Base-by-base conservation (phyloP, 2,113 vertebrate genomes). In the Nestor notabilis region DNA sequence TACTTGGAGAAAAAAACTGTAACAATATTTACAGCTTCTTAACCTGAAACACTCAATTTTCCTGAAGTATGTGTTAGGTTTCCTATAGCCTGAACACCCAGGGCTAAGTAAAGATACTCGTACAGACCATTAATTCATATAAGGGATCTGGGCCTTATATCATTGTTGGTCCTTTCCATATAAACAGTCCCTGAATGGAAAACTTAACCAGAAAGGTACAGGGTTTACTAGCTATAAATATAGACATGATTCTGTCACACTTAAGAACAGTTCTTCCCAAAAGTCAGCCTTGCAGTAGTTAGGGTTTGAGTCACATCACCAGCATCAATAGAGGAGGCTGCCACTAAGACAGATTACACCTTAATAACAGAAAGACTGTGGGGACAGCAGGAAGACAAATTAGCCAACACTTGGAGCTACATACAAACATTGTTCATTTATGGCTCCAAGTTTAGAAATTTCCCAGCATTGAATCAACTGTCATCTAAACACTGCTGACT, bases 201-300 rank as follows among this genome's bases (percentile, higher is more conserved):
- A 93, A 58, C 15, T 35, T 70, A 25, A 64, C 7, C 10, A 64
- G 28, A 41, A 58, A 49, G 8, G 11, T 17, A 43, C 9, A 47
- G 23, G 25, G 13, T 58, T 87, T 84, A 6, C 13, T 33, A 23
- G 15, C 5, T 66, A 13, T 41, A 35, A 84, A 55, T 33, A 81
- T 0, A 0, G 31, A 7, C 11, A 44, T 0, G 0, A 52, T 66
- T 69, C 41, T 70, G 37, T 43, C 50, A 37, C n/a, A 13, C 0
- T 0, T 7, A 9, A 63, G 46, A 53, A n/a, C 9, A 63, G 4
- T 2, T 66, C 35, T 53, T 47, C 11, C 39, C 50, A 71, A 65
- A 72, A 41, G 1, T 28, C 35, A 93, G 13, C 10, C 46, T 41
- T 63, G 69, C 8, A 49, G 17, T 3, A 56, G 47, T 4, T n/a